Evolutionary conservation across 2,113 vertebrate species (phyloP).

Genomic region (Gobiocypris rarus): DNA sequence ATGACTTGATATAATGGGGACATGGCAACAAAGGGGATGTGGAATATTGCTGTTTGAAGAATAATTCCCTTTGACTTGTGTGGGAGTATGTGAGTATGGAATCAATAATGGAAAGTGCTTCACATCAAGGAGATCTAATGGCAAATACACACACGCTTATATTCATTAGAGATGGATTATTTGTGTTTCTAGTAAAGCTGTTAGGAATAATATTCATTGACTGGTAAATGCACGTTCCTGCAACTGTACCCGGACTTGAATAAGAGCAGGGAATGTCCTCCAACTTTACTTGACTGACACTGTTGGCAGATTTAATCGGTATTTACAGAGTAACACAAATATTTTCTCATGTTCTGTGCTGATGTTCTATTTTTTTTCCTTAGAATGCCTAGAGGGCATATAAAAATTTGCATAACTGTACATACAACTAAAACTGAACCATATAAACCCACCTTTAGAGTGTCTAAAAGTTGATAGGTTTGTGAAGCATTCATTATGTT

Average conservation of each 20-base stretch:
- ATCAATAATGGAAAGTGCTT: not conserved
- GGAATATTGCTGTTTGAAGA: not conserved
- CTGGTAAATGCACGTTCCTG: constrained; percentile 17
- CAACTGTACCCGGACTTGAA: constrained; percentile 21
- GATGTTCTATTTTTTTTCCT: not conserved
- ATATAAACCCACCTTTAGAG: constrained; percentile 3
- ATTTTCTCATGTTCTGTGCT: not conserved
- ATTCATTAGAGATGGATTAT: not conserved
- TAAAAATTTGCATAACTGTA: not conserved
- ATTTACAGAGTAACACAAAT: not conserved
- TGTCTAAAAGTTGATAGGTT: not conserved
- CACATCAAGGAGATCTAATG: constrained; percentile 2
- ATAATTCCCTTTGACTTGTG: not conserved
- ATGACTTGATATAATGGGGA: constrained; percentile 17
- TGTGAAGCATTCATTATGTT: not conserved
- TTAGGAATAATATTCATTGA: not conserved
- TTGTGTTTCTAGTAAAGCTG: not conserved
- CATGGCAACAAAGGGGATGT: constrained; percentile 9
- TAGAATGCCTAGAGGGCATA: not conserved
- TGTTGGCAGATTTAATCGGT: not conserved
- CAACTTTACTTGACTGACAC: not conserved
- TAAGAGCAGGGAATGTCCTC: constrained; percentile 16
- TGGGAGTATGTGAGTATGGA: not conserved
- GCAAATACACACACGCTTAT: not conserved
- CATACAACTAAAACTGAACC: constrained; percentile 9